These are phyloP conservation scores for Microhierax caerulescens DNA, from an alignment of 2,797 vertebrate species.

Conservation along the genomic window DNA sequence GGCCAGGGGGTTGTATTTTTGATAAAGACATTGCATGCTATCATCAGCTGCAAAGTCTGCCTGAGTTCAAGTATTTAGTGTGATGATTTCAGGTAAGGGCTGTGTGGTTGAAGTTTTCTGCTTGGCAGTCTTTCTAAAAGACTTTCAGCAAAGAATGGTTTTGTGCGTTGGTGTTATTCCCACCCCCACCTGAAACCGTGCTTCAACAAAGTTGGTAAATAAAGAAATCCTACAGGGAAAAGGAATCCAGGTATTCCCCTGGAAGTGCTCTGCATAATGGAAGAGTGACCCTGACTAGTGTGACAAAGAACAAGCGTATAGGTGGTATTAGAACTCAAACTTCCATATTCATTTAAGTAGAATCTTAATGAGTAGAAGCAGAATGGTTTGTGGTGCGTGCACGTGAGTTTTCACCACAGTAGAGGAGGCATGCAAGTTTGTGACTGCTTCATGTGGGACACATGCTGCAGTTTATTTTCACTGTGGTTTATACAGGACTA, in stretches of 20 bases:
- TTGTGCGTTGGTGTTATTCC: no score
- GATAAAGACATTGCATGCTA: neutral
- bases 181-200: neutral
- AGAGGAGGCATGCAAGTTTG: neutral
- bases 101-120: neutral
- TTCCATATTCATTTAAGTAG: neutral
- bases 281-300: neutral
- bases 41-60: neutral
- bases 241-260: neutral
- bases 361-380: neutral
- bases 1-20: neutral
- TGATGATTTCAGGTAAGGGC: neutral
- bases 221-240: neutral
- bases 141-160: neutral
- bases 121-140: neutral
- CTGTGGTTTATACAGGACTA: neutral
- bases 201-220: neutral
- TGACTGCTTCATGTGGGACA: neutral
- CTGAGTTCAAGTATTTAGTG: neutral
- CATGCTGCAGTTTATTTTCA: neutral
- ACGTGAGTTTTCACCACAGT: rapidly evolving
- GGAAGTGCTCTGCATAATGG: neutral
- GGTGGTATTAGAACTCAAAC: neutral
- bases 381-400: neutral
- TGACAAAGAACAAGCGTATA: neutral